These are phyloP conservation scores for Galeopsomyia nigrocyanea DNA, from an alignment of 2,888 invertebrate genomes.

Conservation along the genomic window DNA sequence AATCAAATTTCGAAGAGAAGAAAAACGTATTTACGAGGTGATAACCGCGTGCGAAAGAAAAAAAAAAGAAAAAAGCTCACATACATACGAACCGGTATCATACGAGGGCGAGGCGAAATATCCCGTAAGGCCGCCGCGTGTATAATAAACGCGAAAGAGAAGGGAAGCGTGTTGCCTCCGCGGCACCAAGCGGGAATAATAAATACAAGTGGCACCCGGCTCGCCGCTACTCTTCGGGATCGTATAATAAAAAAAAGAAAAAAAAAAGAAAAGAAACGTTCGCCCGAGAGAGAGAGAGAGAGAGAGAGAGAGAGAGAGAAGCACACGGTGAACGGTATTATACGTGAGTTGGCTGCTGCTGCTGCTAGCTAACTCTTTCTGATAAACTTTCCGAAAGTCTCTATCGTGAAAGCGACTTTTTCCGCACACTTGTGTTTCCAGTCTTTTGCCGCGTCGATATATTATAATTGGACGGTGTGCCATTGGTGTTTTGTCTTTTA, in stretches of 20 bases:
- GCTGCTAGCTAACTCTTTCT: no score
- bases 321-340: conserved; percentile 37
- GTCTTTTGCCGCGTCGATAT: no score
- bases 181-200: conserved; percentile 34
- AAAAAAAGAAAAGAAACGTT: conserved; percentile 26
- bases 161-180: conserved; percentile 2
- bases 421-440: no score
- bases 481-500: no score
- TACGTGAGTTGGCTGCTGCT: not conserved
- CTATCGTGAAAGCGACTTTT: no score
- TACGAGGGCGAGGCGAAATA: conserved; percentile 19
- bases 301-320: no score
- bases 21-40: not conserved
- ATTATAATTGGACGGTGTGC: no score
- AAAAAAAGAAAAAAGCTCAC: not conserved
- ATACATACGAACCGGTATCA: not conserved
- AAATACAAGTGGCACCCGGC: conserved; percentile 20
- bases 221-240: no score
- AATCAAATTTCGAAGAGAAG: no score
- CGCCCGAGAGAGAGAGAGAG: no score
- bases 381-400: no score
- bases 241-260: no score
- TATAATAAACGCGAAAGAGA: conserved; percentile 37
- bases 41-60: not conserved
- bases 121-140: conserved; percentile 26